These are phyloP conservation scores for Periphyllus acericola DNA, from an alignment of 2,888 invertebrate genomes.

Conservation along the genomic window DNA sequence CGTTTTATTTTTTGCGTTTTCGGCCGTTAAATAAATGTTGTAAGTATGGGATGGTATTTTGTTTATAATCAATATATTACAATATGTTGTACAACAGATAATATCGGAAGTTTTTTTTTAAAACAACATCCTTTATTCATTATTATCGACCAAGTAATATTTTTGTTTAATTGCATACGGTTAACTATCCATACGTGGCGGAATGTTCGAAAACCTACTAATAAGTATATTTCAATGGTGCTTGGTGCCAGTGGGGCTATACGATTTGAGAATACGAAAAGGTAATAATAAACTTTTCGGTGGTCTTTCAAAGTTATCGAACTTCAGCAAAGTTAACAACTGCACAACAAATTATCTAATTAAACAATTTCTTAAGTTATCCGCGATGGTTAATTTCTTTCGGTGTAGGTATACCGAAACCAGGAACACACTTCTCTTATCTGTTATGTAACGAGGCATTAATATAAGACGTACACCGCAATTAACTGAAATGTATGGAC, in stretches of 20 bases:
- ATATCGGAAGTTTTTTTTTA: no score
- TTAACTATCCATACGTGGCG: background rate
- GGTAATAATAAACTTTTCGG: conserved; percentile 24
- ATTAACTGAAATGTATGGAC: background rate
- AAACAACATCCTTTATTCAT: no score
- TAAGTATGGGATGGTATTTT: no score
- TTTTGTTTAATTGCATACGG: background rate
- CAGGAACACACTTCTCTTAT: background rate
- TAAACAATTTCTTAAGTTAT: conserved; percentile 9
- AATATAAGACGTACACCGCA: background rate
- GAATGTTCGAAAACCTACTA: background rate
- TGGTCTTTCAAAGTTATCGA: background rate
- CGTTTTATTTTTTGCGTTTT: no score
- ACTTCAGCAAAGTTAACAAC: conserved; percentile 11
- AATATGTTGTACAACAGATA: no score
- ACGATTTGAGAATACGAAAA: background rate
- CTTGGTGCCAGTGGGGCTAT: background rate
- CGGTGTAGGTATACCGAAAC: background rate
- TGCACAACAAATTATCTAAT: conserved; percentile 18
- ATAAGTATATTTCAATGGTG: background rate
- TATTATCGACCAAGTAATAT: no score
- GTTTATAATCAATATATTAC: no score
- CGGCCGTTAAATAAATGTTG: no score
- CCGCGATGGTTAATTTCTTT: background rate
- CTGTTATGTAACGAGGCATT: background rate